phyloP scores from a whole-genome alignment of 2,113 vertebrate species.

The Rhinolophus ferrumequinum region DNA sequence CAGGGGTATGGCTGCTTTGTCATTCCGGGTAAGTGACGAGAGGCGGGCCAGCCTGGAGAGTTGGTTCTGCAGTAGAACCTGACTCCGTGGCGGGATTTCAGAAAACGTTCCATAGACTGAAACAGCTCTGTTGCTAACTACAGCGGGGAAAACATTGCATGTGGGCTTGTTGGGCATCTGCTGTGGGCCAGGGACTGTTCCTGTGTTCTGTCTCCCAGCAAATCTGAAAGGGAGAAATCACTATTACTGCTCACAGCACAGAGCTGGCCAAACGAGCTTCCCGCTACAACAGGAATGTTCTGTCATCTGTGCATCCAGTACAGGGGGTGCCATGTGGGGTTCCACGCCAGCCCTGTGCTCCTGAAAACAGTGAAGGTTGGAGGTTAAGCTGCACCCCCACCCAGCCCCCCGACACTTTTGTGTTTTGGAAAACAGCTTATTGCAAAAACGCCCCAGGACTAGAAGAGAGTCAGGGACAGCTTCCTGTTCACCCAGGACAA shows the following conservation, averaged over 20 bases:
- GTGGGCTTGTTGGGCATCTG: fast-evolving
- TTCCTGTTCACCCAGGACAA: fast-evolving
- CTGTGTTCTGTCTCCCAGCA: no score
- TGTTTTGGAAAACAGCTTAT: neutral
- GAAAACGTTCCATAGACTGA: neutral
- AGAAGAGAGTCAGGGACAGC: fast-evolving
- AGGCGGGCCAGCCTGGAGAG: no score
- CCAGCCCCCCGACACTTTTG: fast-evolving
- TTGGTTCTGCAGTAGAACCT: fast-evolving
- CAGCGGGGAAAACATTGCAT: neutral
- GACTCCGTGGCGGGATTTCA: neutral
- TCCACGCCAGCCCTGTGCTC: neutral
- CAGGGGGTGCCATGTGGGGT: no score
- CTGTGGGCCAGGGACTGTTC: neutral
- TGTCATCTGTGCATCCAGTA: no score
- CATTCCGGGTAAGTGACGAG: neutral
- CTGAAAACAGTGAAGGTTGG: neutral
- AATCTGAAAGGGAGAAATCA: neutral
- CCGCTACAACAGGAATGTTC: no score
- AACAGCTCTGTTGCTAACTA: fast-evolving
- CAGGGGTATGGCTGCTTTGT: no score
- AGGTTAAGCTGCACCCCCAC: no score
- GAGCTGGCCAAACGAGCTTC: no score
- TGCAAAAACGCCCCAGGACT: neutral
- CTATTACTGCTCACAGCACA: no score